These are phyloP conservation scores for Anarhynchus alexandrinus DNA, from an alignment of 2,113 vertebrate species.

Conservation along the genomic window DNA sequence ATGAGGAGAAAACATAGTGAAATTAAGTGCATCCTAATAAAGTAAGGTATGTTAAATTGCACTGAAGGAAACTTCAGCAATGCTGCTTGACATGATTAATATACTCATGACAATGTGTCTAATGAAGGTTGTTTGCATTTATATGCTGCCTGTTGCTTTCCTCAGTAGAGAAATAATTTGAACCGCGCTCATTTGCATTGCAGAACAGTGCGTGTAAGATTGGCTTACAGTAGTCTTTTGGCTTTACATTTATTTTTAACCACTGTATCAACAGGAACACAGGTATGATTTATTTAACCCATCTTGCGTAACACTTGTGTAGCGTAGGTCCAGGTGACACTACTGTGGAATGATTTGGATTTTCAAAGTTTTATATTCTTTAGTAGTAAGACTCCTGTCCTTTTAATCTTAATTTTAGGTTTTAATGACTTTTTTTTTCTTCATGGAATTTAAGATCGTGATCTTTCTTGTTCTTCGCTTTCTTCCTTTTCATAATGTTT, in stretches of 20 bases:
- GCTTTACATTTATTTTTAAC: not conserved
- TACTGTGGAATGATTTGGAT: not conserved
- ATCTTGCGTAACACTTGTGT: rapidly evolving
- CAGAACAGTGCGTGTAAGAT: not conserved
- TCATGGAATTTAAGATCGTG: not conserved
- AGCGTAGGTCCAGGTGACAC: not conserved
- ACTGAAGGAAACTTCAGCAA: slow-evolving; percentile 21
- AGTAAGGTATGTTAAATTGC: slow-evolving; percentile 41
- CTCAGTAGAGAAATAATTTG: slow-evolving; percentile 14
- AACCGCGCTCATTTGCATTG: not conserved
- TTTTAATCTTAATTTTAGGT: not conserved
- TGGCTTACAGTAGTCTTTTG: not conserved
- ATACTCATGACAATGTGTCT: slow-evolving; percentile 36
- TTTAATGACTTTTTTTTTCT: not conserved
- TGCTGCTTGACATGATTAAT: slow-evolving; percentile 52
- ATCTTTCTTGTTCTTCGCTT: not conserved
- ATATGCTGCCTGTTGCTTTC: slow-evolving; percentile 35
- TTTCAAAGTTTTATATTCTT: not conserved
- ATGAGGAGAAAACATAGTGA: slow-evolving; percentile 43
- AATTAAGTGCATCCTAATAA: slow-evolving; percentile 61
- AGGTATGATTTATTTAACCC: not conserved
- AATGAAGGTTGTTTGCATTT: slow-evolving; percentile 50
- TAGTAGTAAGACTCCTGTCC: not conserved
- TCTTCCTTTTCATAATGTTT: not conserved
- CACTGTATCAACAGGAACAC: not conserved